A percentile compares a stretch with the other conserved stretches of the same genome.
Evolutionary conservation across 2,113 vertebrate species (phyloP).

Genomic region (Ptychochromis oligacanthus): DNA sequence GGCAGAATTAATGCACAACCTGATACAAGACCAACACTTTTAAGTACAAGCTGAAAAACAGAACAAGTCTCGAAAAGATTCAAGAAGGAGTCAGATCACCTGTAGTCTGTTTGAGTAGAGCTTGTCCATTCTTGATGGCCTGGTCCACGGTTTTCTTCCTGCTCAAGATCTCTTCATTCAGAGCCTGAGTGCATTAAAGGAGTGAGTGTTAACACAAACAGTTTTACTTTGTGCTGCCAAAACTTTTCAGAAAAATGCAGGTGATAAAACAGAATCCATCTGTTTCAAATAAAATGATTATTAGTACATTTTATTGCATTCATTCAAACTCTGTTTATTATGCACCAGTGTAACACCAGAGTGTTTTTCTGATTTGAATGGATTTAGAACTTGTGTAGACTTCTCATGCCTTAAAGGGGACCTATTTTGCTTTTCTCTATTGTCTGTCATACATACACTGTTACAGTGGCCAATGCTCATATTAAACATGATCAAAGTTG

Average conservation of each 20-base stretch:
- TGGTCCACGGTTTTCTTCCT: slow-evolving; percentile 98
- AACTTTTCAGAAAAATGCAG: background rate
- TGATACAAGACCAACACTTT: background rate
- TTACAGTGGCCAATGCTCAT: background rate
- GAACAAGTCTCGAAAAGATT: background rate
- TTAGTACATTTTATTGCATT: background rate
- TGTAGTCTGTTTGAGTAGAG: slow-evolving; percentile 97
- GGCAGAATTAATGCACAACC: background rate
- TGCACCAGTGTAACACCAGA: too few species aligned
- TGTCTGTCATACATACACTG: accelerated
- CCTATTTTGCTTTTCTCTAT: background rate
- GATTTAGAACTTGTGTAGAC: accelerated
- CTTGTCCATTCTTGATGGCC: slow-evolving; percentile 96
- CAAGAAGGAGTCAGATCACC: slow-evolving; percentile 74
- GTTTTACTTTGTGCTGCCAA: background rate
- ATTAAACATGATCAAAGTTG: background rate
- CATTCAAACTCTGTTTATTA: background rate
- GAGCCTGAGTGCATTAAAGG: slow-evolving; percentile 77
- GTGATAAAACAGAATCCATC: background rate
- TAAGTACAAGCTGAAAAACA: background rate
- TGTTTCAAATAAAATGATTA: too few species aligned
- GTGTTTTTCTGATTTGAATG: background rate
- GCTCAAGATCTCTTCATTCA: slow-evolving; percentile 96
- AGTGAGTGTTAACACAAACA: background rate
- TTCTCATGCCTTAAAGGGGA: background rate